A percentile compares a stretch with the other conserved stretches of the same genome.
phyloP scores from a whole-genome alignment of 2,113 vertebrate genomes.

The Grammomys dolichurus region DNA sequence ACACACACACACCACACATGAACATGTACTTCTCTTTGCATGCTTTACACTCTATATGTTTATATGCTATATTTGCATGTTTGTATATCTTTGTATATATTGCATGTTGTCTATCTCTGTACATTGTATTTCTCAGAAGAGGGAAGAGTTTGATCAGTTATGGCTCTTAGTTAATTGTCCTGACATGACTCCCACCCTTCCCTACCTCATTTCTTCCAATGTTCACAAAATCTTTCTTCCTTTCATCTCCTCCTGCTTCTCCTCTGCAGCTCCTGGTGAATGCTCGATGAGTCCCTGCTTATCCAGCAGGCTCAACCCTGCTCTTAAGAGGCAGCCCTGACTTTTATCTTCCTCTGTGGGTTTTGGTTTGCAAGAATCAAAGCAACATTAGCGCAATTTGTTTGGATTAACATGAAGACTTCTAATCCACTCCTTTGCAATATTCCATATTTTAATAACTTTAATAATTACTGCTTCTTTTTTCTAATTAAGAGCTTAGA shows the following conservation, averaged over 20 bases:
- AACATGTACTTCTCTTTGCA: not conserved
- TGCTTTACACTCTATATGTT: no score
- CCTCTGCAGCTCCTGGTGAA: slow-evolving; percentile 61
- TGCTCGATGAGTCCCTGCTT: slow-evolving; percentile 61
- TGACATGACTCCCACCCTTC: not conserved
- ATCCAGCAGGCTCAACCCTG: slow-evolving; percentile 58
- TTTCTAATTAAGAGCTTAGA: slow-evolving; percentile 81
- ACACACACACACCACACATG: not conserved
- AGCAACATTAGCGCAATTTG: slow-evolving; percentile 77
- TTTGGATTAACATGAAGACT: slow-evolving; percentile 80
- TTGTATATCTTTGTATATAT: not conserved
- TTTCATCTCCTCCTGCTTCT: slow-evolving; percentile 61
- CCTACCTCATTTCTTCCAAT: not conserved
- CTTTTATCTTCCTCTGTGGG: slow-evolving; percentile 80
- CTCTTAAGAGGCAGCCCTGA: slow-evolving; percentile 69
- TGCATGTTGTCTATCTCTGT: not conserved
- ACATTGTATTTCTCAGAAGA: not conserved
- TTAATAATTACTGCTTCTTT: slow-evolving; percentile 75
- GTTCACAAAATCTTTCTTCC: slow-evolving; percentile 28
- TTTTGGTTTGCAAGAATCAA: slow-evolving; percentile 75
- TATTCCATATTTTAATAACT: slow-evolving; percentile 78
- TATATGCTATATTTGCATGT: not conserved
- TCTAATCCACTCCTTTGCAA: slow-evolving; percentile 67
- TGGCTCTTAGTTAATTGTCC: not conserved
- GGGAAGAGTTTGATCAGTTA: not conserved